Base-by-base conservation (phyloP, 2,888 invertebrate genomes). In the Stomorhina lunata region DNA sequence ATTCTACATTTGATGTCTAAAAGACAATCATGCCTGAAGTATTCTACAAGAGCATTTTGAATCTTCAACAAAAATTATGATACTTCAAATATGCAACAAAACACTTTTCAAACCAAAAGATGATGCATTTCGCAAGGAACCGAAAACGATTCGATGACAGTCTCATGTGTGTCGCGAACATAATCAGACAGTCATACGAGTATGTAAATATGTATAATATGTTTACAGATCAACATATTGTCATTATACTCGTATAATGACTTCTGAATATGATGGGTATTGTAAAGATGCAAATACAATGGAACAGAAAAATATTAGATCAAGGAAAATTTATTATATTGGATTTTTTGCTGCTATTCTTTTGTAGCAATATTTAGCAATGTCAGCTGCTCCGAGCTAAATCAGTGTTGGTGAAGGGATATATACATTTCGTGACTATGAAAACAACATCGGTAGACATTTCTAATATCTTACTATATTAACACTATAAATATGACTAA, bases 1-100 rank as follows among this genome's bases (percentile, higher is more conserved):
- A 69, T 37, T 12, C 12, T 6, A 29, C 17, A 69, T 82, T 68
- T 79, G 81, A 78, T 82, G 75, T 75, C 32, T 59, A 79, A 79
- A 79, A 76, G 79, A 82, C 82, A 79, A 79, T 82, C 75, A 79
- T 82, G 79, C 71, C 79, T 79, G 69, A 79, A 82, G 82, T 79
- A 76, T 75, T 27, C 4, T 45, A 55, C 22, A 79, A 82, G 82
- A 69, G 79, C 55, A 75, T 79, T 79, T 82, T 59, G 48, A 69
- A 65, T 53, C 55, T 59, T 45, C 29, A 75, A 75, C 68, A 82
- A 75, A 82, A 75, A 79, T 72, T 66, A 79, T 79, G 79, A 66
- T 79, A 72, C 79, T 79, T 79, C 65, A 69, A 75, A 79, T 71
- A 71, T 43, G 65, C 78, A 69, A 65, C 73, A 75, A 69, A 75